phyloP scores from a whole-genome alignment of 2,797 vertebrate genomes.

The Anguilla pacifica region DNA sequence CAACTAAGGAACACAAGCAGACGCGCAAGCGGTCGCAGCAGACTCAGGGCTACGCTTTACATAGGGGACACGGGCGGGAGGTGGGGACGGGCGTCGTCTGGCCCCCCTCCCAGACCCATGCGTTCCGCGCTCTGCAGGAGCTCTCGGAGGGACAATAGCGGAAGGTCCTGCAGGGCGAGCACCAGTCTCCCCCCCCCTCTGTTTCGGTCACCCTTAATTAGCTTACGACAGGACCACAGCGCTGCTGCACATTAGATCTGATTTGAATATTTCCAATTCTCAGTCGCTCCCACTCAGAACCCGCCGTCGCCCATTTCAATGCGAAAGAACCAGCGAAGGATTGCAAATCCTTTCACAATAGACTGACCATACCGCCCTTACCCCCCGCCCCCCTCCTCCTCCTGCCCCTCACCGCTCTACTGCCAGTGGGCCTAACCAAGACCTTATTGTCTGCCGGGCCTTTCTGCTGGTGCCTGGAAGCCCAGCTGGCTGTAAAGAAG shows the following conservation, averaged over 20 bases:
- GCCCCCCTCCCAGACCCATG: not conserved
- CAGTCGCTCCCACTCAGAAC: constrained; percentile 6
- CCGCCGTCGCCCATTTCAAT: constrained; percentile 4
- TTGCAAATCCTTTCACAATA: not conserved
- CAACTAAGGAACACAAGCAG: too few species aligned
- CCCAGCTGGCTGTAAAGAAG: constrained; percentile 21
- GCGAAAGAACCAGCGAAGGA: constrained; percentile 15
- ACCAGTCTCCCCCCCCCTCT: not conserved
- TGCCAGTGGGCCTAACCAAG: constrained; percentile 19
- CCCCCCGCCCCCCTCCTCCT: not conserved
- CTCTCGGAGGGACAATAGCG: not conserved
- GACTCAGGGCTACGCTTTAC: constrained; percentile 11
- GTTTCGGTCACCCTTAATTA: constrained; percentile 17
- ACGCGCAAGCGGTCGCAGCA: not conserved
- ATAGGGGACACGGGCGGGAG: not conserved
- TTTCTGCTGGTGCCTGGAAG: constrained; percentile 21
- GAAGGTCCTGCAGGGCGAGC: not conserved
- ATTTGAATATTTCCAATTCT: constrained; percentile 16
- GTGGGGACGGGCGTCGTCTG: not conserved
- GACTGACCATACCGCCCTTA: not conserved
- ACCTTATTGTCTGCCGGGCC: constrained; percentile 22
- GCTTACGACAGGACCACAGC: not conserved
- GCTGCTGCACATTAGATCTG: not conserved
- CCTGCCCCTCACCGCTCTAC: not conserved
- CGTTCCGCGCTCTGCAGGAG: not conserved